Conservation (phyloP, 2,888 invertebrate genomes). For the Dusona sp. region DNA sequence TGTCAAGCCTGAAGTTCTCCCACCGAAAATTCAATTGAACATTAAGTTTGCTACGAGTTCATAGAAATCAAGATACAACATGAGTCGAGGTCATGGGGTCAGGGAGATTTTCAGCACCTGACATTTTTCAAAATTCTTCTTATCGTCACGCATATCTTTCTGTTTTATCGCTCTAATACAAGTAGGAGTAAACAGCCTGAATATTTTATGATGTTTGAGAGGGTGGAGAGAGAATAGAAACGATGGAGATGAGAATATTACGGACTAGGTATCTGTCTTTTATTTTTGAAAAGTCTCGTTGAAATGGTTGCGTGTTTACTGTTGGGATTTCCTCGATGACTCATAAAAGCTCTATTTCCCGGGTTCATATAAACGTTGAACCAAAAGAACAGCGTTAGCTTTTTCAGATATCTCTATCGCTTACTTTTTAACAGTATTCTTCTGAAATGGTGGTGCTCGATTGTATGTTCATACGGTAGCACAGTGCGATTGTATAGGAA, state of each 20-base stretch:
- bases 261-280: conserved; percentile 63
- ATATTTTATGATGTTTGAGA: background rate
- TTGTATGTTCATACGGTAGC: conserved; percentile 26
- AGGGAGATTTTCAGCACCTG: background rate
- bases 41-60: conserved; percentile 31
- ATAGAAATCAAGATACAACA: conserved; percentile 38
- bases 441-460: conserved; percentile 41
- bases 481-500: conserved; percentile 9
- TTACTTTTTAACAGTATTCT: background rate
- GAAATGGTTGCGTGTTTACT: no score
- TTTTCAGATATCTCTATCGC: no score
- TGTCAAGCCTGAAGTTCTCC: conserved; percentile 43
- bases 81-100: background rate
- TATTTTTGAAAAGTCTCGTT: conserved; percentile 61
- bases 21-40: conserved; percentile 58
- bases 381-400: no score
- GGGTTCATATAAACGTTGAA: no score
- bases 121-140: conserved; percentile 12
- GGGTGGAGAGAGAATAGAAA: background rate
- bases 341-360: background rate
- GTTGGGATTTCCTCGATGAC: no score
- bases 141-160: background rate
- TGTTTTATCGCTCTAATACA: background rate
- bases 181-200: no score
- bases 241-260: conserved; percentile 32